Percentiles rank a stretch among this genome's conserved stretches.
Conservation (phyloP, 2,797 vertebrate species). For the Cynopterus sphinx region DNA sequence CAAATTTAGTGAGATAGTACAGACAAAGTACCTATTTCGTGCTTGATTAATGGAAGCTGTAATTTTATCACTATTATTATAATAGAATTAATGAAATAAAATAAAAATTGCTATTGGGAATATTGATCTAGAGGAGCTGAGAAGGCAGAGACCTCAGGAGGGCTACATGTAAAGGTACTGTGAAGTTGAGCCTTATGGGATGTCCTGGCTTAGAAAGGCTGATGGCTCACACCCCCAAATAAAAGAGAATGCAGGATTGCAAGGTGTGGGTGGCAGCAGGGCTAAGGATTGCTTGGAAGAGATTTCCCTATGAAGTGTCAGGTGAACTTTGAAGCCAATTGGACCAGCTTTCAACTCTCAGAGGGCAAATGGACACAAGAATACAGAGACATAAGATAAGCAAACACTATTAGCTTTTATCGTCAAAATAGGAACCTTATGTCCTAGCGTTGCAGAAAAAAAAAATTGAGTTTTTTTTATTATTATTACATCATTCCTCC, state of each 20-base stretch:
- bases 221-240: background rate
- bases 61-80: background rate
- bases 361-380: constrained; percentile 2
- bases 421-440: background rate
- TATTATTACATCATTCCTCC: background rate
- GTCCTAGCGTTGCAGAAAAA: background rate
- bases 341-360: background rate
- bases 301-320: background rate
- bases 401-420: constrained; percentile 2
- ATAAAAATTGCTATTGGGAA: background rate
- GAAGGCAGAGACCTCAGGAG: background rate
- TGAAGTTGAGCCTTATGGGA: background rate
- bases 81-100: background rate
- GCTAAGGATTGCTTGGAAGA: background rate
- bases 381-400: background rate
- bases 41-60: background rate
- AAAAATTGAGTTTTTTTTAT: background rate
- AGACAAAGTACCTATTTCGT: background rate
- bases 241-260: background rate
- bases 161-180: background rate
- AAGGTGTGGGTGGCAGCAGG: background rate
- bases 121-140: background rate
- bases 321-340: background rate
- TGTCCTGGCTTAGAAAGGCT: background rate
- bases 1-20: background rate